Base-by-base conservation (phyloP, 2,113 vertebrate species). In the Strix uralensis region DNA sequence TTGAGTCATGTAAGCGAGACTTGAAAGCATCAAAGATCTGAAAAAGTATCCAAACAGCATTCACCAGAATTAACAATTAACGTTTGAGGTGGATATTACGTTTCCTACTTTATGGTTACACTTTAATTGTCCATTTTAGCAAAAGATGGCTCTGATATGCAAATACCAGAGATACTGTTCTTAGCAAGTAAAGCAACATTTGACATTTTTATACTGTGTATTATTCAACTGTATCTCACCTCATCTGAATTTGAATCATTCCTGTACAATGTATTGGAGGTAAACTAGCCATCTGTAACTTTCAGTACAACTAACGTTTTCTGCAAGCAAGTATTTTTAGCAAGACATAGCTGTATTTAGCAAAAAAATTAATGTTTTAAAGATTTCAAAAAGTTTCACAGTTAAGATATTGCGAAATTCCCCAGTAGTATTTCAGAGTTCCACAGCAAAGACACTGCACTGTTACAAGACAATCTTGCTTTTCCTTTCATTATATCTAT, bases 11-110 rank as follows among this genome's bases (percentile, higher is more conserved):
- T 54, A 99, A 97, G 62, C 99, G 97, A 83, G 98, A 98, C 97
- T 98, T 99, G 95, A 99, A 99, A 80, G 98, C 98, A 86, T 99
- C 99, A 72, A 99, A 99, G 88, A 99, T 98, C 99, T 99, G 95
- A 14, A 94, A 97, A 59, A 72, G 44, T 3, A 67, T 1, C 54
- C 85, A 27, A 20, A 70, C 16, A 84, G 51, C 51, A 36, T 20
- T 16, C 15, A 11, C 1, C 1, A 2, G 26, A 62, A 38, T 6
- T 38, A 38, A 21, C 40, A 30, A 8, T 2, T 23, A 1, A 0
- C 7, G 51, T 16, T 0, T 3, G 46, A 62, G 42, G 51, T 5
- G 25, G 34, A 9, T 1, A 26, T n/a, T 7, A 21, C 1, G 0
- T 38, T 10, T 52, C 58, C 58, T 81, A 54, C 59, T 34, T 6